These are phyloP conservation scores for Novumbra hubbsi DNA, from an alignment of 2,797 vertebrate genomes.

Conservation along the genomic window DNA sequence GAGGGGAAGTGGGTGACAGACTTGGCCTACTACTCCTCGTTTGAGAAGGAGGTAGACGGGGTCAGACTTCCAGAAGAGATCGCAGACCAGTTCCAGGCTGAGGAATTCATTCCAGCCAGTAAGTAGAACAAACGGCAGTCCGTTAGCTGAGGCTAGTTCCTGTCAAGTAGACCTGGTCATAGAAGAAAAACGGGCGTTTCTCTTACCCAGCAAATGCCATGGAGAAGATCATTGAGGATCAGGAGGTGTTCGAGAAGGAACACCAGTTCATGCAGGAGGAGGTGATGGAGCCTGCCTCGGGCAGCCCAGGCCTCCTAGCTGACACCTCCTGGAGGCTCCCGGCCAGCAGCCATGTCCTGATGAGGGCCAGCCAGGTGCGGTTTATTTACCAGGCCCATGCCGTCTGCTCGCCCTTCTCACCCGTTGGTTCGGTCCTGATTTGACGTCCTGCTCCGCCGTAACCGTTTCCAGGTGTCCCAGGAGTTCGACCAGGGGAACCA, in stretches of 20 bases:
- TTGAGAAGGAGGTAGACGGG: constrained; percentile 79
- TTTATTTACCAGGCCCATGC: no score
- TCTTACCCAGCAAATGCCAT: constrained; percentile 78
- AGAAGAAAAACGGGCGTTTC: no score
- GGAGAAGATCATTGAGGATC: constrained; percentile 85
- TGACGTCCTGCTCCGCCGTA: no score
- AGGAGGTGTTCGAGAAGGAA: constrained; percentile 91
- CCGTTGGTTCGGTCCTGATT: no score
- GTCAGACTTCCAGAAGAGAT: constrained; percentile 45
- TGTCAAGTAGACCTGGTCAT: no score
- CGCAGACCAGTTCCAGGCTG: constrained; percentile 58
- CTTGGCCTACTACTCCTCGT: constrained; percentile 91
- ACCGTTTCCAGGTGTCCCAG: constrained; percentile 52
- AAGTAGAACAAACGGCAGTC: constrained; percentile 50
- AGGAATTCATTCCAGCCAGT: constrained; percentile 87
- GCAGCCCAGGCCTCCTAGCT: constrained; percentile 56
- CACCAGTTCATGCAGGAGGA: constrained; percentile 91
- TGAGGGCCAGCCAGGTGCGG: constrained; percentile 72
- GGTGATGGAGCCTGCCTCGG: constrained; percentile 72
- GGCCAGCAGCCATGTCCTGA: constrained; percentile 68
- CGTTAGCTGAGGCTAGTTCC: not conserved
- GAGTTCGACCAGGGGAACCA: constrained; percentile 77
- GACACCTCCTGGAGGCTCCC: constrained; percentile 84
- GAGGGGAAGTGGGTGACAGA: constrained; percentile 97
- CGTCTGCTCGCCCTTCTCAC: no score